Evolutionary conservation across 1,140 invertebrate species (phyloP), one percentile per base, ranked within the genome.

Genomic region (Hestina assimilis): DNA sequence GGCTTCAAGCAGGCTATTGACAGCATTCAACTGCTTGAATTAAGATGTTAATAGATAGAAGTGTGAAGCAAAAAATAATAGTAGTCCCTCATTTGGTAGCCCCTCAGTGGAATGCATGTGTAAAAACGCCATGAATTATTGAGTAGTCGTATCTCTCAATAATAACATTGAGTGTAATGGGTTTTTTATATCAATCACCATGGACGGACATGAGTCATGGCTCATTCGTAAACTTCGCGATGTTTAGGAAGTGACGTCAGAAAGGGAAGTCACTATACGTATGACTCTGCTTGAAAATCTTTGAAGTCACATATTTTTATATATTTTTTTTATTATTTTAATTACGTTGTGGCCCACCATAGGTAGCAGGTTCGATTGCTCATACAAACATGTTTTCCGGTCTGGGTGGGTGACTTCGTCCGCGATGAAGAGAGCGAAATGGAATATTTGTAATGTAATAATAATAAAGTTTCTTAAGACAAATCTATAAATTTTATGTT

Each of bases 241-340:
- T 57, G 42, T 57, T 57, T 40, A 15, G 45, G 54, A 57, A 47
- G 45, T 57, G 45, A 57, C 54, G 54, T 57, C 54, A 57, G n/a
- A 11, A 12, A 42, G 45, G 45, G 29, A 38, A n/a, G 8, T 17
- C 33, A 17, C 9, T 11, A 28, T 4, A 28, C 26, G 12, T 31
- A 11, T 9, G 28, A 14, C 12, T 33, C 6, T 9, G 8, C 19
- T 38, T 1, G 6, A 15, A 38, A 9, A 38, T 38, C 1, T 7
- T 0, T 17, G 7, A 35, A 7, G 17, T 3, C n/a, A 12, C n/a
- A 3, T 1, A 3, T 11, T 12, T 15, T 15, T 2, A 33, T 33
- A 15, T 33, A 15, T 3, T 15, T 9, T 33, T 5, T 14, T 38
- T 19, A 8, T 17, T 8, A 19, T 19, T 19, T 19, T 11, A 5